These are phyloP conservation scores for Scaptomyza parva DNA, from an alignment of 2,888 invertebrate genomes.

Conservation along the genomic window DNA sequence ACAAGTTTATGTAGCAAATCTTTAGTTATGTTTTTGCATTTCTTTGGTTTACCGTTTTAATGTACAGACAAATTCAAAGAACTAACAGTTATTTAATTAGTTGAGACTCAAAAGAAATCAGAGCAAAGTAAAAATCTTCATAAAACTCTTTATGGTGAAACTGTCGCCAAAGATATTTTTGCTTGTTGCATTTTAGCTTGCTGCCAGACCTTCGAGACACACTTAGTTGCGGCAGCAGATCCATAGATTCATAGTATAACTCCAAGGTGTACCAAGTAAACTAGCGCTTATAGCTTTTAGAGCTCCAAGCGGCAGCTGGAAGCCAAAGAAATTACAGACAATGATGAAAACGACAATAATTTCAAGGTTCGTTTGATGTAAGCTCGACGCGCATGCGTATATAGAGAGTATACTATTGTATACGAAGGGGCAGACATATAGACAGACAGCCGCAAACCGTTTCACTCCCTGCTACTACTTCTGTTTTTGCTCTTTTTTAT, in stretches of 20 bases:
- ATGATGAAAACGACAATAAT: constrained; percentile 84
- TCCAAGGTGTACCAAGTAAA: constrained; percentile 26
- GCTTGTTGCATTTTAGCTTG: constrained; percentile 8
- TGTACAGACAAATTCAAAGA: constrained; percentile 35
- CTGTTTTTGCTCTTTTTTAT: constrained; percentile 27
- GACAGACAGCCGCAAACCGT: constrained; percentile 40
- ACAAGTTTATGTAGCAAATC: constrained; percentile 36
- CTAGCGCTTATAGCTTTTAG: constrained; percentile 8
- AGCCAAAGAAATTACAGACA: constrained; percentile 62
- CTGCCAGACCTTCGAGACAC: constrained; percentile 54
- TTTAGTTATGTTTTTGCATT: constrained; percentile 23
- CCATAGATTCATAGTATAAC: constrained; percentile 22
- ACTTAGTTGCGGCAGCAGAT: constrained; percentile 67
- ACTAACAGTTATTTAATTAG: constrained; percentile 76
- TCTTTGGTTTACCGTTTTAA: constrained; percentile 54
- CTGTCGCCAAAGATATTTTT: constrained; percentile 55
- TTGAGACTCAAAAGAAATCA: constrained; percentile 71
- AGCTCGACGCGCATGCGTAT: constrained; percentile 74
- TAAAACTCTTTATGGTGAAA: constrained; percentile 62
- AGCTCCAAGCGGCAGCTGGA: constrained; percentile 45
- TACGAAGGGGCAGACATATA: neutral
- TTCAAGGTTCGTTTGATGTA: constrained; percentile 84
- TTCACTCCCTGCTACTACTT: constrained; percentile 51
- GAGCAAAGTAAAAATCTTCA: constrained; percentile 53
- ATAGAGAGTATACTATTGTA: constrained; percentile 33